Base-by-base conservation (phyloP, 2,888 invertebrate genomes). In the Xanthia togata region DNA sequence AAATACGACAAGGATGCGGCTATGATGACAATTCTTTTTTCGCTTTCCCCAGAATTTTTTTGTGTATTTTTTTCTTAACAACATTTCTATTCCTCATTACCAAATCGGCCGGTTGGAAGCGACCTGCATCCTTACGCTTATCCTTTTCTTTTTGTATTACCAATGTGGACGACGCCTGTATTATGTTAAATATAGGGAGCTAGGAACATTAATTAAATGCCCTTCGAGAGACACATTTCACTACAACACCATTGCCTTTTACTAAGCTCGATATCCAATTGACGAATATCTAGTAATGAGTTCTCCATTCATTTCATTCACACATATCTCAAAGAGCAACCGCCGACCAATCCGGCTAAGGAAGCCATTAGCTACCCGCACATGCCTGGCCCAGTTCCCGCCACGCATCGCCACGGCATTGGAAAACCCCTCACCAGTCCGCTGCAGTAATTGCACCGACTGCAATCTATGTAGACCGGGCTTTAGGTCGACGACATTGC, bases 401-500 rank as follows among this genome's bases (percentile, higher is more conserved):
- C 79, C 77, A 80, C 44, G 79, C 71, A 79, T 20, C 47, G 80
- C 78, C 84, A 78, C 79, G 86, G 88, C 84, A 84, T 78, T 64
- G 84, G 78, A 88, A 81, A 86, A 74, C 73, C 84, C 81, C 84
- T 64, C 71, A 57, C 65, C 23, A 73, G 41, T 23, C 53, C 47
- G 17, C 73, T 26, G 69, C 71, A 71, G 71, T 83, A 85, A 86
- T 83, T 85, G 88, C 76, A 71, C 53, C 38, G 57, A 72, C 79
- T 80, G 78, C 86, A 83, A 78, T 80, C 73, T 81, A 78, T 73
- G 83, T 75, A 71, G 72, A 57, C 74, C 67, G 63, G 62, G 69
- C 68, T 26, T 77, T 76, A 72, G 86, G 88, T 85, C 87, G 74
- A 87, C 86, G 88, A 78, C 83, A 73, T 55, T 67, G 59, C 64